Percentiles rank a stretch among this genome's conserved stretches.
phyloP scores from a whole-genome alignment of 2,797 vertebrate species.

The Anguilla megastoma region DNA sequence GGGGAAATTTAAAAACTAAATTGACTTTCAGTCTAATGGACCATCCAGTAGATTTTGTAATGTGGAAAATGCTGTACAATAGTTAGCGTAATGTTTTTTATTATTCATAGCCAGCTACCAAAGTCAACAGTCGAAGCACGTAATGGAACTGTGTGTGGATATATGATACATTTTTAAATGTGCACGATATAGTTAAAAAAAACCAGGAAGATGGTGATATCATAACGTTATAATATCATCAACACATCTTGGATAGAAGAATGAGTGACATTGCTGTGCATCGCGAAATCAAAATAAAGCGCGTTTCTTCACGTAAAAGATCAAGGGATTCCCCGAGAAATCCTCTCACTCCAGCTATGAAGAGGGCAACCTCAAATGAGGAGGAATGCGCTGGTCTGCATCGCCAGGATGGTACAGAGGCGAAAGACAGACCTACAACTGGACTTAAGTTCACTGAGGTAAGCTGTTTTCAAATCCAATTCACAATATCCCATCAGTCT shows the following conservation, averaged over 20 bases:
- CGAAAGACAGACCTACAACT: not conserved
- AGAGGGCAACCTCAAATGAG: conserved; percentile 33
- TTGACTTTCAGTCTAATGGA: not conserved
- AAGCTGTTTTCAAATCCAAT: not conserved
- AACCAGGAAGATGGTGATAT: not conserved
- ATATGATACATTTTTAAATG: not conserved
- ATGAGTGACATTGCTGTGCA: conserved; percentile 8
- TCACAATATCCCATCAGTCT: not conserved
- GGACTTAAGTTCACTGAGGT: conserved; percentile 28
- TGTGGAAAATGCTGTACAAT: not conserved
- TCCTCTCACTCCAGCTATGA: conserved; percentile 57
- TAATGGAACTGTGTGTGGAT: not conserved
- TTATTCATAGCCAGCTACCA: not conserved
- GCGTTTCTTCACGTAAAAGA: conserved; percentile 65
- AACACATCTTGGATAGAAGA: not conserved
- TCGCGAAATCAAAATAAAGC: conserved; percentile 55
- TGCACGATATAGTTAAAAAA: not conserved
- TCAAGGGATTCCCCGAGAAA: conserved; percentile 50
- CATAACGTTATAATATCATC: not conserved
- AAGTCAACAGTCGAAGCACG: not conserved
- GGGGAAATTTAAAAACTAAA: not conserved
- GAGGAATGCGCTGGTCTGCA: conserved; percentile 29
- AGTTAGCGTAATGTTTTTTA: not conserved
- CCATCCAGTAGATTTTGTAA: not conserved
- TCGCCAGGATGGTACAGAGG: not conserved